phyloP scores from a whole-genome alignment of 2,113 vertebrate genomes.

The Pelmatolapia mariae region DNA sequence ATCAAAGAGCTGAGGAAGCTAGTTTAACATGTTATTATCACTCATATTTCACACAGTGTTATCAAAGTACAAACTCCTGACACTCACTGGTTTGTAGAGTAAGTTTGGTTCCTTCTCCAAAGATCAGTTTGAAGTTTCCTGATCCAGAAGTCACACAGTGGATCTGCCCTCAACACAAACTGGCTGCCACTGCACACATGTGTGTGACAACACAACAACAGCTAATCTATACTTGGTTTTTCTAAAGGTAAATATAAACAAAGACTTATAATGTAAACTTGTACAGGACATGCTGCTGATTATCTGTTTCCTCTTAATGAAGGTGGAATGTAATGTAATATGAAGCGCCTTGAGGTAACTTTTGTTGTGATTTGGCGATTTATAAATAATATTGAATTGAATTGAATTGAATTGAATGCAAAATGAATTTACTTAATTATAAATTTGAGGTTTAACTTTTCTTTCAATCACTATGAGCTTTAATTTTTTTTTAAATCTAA shows the following conservation, averaged over 20 bases:
- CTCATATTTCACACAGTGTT: neutral
- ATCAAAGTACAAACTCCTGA: neutral
- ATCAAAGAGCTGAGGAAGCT: neutral
- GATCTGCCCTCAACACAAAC: neutral
- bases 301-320: neutral
- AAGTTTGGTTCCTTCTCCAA: conserved; percentile 37
- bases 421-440: neutral
- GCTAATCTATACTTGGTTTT: neutral
- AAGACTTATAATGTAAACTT: neutral
- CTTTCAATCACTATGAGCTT: neutral
- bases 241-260: rapidly evolving
- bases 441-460: neutral
- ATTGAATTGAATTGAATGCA: rapidly evolving
- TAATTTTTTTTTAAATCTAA: neutral
- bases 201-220: rapidly evolving
- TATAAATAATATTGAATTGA: too few species aligned
- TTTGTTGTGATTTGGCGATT: too few species aligned
- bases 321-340: neutral
- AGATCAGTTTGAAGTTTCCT: conserved; percentile 1
- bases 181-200: rapidly evolving
- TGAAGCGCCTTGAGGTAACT: too few species aligned
- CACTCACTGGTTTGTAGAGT: conserved; percentile 2
- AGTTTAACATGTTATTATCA: rapidly evolving
- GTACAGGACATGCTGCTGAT: neutral
- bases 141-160: conserved; percentile 5